Evolutionary conservation across 2,888 invertebrate species (phyloP).

Genomic region (Cryptocheilus praepositus): DNA sequence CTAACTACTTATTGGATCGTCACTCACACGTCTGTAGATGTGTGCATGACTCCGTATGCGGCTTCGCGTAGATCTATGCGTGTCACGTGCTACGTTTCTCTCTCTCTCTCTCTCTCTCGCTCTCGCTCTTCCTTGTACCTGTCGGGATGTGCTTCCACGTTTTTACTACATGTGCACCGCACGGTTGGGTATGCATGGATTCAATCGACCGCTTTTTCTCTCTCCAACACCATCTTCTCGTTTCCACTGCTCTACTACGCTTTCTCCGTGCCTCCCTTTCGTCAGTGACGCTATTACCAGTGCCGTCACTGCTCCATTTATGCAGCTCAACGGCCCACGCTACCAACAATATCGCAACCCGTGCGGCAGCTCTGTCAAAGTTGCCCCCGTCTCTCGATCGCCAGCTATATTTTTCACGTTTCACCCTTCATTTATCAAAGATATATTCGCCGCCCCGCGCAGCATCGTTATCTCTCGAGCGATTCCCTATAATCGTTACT

Average conservation of each 20-base stretch:
- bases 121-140: constrained; percentile 8
- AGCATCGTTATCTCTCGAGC: too few relatives aligned
- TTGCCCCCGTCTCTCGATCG: too few relatives aligned
- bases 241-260: too few relatives aligned
- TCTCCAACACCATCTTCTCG: constrained; percentile 1
- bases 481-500: too few relatives aligned
- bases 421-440: too few relatives aligned
- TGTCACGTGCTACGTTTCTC: not conserved
- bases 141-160: not conserved
- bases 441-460: too few relatives aligned
- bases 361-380: too few relatives aligned
- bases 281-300: not conserved
- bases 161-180: not conserved
- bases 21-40: constrained; percentile 46
- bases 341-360: too few relatives aligned
- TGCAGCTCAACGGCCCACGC: too few relatives aligned
- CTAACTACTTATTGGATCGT: constrained; percentile 65
- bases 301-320: too few relatives aligned
- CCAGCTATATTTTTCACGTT: too few relatives aligned
- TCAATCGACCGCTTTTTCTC: not conserved
- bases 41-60: constrained; percentile 8
- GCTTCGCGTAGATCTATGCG: not conserved
- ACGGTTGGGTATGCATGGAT: not conserved
- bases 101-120: constrained; percentile 13
- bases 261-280: not conserved